Base-by-base conservation (phyloP, 2,113 vertebrate species). In the Chlorodrepanis virens region DNA sequence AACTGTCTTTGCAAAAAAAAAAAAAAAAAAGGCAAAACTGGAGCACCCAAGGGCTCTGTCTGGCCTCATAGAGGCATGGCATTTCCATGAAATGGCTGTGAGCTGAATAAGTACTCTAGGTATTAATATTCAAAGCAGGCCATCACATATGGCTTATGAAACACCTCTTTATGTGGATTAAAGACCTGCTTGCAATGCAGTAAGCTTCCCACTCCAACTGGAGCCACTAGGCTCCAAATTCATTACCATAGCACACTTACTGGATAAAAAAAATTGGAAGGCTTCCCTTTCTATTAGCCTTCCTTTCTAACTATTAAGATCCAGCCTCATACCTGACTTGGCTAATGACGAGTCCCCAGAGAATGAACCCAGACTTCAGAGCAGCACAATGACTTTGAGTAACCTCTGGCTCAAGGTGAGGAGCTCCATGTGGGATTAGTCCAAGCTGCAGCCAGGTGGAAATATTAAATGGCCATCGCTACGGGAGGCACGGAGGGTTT, bases 81-180 rank as follows among this genome's bases (percentile, higher is more conserved):
- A 49, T 87, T 94, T 86, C 92, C 81, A 75, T 70, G 83, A 90
- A 94, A 75, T 57, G 74, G 69, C 83, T 94, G 69, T 84, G 89
- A 96, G 84, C 91, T 95, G 96, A 90, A 90, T 90, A 87, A 96
- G 61, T 7, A 12, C 42, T 78, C 60, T 89, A 40, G 37, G 22
- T 92, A 94, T 94, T 96, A 96, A 94, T 96, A 93, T 95, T 95
- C 94, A 95, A 96, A 97, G 69, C 80, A 93, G 69, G 72, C 23
- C 85, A 93, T 84, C 86, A 49, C 90, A 69, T 79, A 86, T 22
- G 61, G 83, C 93, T 95, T 93, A 90, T 93, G 90, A 96, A 96
- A 94, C 76, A 92, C 80, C 64, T 89, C 83, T 87, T 88, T 90
- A 57, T 87, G 92, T 90, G 77, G 69, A 96, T 95, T 93, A 96